phyloP scores from a whole-genome alignment of 2,888 invertebrate genomes.

The Lissonota sp. region DNA sequence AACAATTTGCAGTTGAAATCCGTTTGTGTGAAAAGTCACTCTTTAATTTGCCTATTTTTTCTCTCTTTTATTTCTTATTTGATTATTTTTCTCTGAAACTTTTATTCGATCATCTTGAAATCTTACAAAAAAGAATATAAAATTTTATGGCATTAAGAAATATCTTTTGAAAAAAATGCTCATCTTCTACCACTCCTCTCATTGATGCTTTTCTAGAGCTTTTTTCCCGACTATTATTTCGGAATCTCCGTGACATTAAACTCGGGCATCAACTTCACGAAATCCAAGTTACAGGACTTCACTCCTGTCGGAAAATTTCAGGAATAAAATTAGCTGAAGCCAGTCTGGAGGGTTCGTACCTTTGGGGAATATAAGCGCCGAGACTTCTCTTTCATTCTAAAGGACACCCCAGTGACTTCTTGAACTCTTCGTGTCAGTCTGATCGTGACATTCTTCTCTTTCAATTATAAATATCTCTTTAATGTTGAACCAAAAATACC shows the following conservation, averaged over 20 bases:
- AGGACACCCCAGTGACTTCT: slow-evolving; percentile 5
- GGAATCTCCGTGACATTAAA: not conserved
- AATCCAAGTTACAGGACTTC: not conserved
- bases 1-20: slow-evolving; percentile 28
- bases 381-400: slow-evolving; percentile 11
- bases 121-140: no score
- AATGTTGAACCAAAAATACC: no score
- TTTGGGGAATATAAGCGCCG: not conserved
- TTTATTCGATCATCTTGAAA: no score
- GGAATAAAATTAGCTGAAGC: slow-evolving; percentile 30
- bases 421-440: not conserved
- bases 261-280: not conserved
- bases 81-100: no score
- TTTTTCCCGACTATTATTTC: no score
- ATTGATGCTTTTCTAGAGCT: no score
- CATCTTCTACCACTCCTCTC: no score
- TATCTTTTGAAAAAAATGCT: no score
- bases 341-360: slow-evolving; percentile 16
- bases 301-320: slow-evolving; percentile 6
- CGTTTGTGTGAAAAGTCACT: slow-evolving; percentile 16
- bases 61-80: no score
- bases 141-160: no score
- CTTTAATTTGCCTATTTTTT: slow-evolving; percentile 17
- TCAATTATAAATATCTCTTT: not conserved
- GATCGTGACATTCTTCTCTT: slow-evolving; percentile 19